Evolutionary conservation across 2,888 invertebrate genomes (phyloP).

Genomic region (Tromatobia lineatoria): DNA sequence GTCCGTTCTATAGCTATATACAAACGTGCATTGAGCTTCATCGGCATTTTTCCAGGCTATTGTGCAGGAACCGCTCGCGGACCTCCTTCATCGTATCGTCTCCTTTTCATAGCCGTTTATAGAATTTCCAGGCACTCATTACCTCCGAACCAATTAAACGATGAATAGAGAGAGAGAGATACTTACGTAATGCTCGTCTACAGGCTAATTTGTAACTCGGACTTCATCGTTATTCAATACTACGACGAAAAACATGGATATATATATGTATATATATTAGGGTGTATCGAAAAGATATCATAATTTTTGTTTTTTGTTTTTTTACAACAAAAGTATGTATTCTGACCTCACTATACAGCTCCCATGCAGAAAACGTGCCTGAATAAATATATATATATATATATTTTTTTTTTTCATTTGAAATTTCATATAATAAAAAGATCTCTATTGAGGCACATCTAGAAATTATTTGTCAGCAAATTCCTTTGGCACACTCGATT

Average conservation of each 20-base stretch:
- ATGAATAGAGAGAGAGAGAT: constrained; percentile 15
- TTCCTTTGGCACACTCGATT: no score
- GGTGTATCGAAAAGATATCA: no score
- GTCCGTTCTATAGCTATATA: not conserved
- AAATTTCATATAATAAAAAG: no score
- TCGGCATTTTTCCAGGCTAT: constrained; percentile 19
- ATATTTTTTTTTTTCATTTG: no score
- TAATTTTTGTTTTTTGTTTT: no score
- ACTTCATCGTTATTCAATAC: constrained; percentile 5
- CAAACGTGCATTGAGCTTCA: constrained; percentile 1
- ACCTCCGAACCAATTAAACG: constrained; percentile 43
- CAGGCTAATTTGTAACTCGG: constrained; percentile 1
- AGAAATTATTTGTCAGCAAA: no score
- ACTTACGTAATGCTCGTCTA: not conserved
- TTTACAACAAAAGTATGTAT: no score
- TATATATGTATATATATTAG: not conserved
- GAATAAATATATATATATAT: no score
- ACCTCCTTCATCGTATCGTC: not conserved
- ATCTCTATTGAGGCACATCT: no score
- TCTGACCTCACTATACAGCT: no score
- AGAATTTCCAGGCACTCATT: constrained; percentile 43
- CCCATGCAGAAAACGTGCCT: no score
- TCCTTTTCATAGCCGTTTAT: not conserved
- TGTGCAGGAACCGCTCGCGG: not conserved
- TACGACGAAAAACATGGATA: not conserved